These are phyloP conservation scores for Gibbula magus DNA, from an alignment of 2,888 invertebrate species.

Conservation along the genomic window DNA sequence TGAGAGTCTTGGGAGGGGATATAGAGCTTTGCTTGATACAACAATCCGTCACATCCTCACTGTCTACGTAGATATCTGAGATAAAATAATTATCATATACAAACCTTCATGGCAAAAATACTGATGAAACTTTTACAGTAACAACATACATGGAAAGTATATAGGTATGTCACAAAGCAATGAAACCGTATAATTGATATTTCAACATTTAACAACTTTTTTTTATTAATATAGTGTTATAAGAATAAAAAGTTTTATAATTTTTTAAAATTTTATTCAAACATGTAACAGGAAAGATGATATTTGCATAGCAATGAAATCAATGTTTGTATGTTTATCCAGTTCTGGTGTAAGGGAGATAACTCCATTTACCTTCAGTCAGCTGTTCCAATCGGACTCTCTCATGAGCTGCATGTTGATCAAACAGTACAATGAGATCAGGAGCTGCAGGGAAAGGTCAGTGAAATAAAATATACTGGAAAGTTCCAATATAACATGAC, in stretches of 20 bases:
- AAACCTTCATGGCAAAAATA: no score
- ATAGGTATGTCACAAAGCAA: no score
- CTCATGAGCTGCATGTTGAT: slow-evolving; percentile 93
- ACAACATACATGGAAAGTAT: no score
- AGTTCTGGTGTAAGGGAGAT: not conserved
- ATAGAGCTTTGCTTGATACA: slow-evolving; percentile 50
- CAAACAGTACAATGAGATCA: slow-evolving; percentile 77
- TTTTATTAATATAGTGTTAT: no score
- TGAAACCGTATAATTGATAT: no score
- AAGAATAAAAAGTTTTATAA: not conserved
- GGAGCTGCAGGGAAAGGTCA: slow-evolving; percentile 44
- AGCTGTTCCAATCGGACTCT: slow-evolving; percentile 86
- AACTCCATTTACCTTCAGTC: slow-evolving; percentile 70
- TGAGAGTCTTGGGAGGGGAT: slow-evolving; percentile 58
- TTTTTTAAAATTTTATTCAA: not conserved
- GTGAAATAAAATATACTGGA: no score
- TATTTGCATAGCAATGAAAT: no score
- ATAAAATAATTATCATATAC: no score
- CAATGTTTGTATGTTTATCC: no score
- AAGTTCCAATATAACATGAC: no score
- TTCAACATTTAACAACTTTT: no score
- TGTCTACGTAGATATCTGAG: slow-evolving; percentile 53
- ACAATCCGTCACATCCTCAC: slow-evolving; percentile 41
- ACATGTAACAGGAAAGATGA: not conserved
- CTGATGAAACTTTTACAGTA: no score